These are phyloP conservation scores for Branchinecta sandiegonensis DNA, from an alignment of 2,888 invertebrate species.

Conservation along the genomic window DNA sequence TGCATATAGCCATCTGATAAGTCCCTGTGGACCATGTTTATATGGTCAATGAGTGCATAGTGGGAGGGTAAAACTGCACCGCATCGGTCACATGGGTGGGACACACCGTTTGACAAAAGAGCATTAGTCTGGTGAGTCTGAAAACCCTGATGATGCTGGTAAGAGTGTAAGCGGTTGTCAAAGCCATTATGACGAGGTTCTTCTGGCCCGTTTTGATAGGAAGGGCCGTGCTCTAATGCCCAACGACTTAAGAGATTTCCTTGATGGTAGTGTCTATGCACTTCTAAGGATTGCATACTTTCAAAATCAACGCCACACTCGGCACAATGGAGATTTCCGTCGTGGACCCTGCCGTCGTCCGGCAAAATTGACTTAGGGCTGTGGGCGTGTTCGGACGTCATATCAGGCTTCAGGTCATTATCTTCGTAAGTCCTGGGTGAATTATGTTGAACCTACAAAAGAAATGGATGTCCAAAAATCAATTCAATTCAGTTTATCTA, in stretches of 20 bases:
- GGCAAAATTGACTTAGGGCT: constrained; percentile 5
- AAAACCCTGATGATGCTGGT: constrained; percentile 10
- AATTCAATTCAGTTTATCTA: too few species aligned
- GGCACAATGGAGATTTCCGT: constrained; percentile 7
- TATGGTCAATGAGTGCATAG: constrained; percentile 56
- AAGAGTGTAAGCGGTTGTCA: constrained; percentile 6
- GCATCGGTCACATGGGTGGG: constrained; percentile 64
- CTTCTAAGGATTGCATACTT: constrained; percentile 58
- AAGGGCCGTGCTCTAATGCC: constrained; percentile 41
- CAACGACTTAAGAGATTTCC: constrained; percentile 59
- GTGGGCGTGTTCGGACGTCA: constrained; percentile 15
- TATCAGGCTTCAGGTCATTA: background rate
- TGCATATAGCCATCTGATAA: constrained; percentile 21
- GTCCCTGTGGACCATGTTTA: constrained; percentile 38
- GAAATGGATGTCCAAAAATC: too few species aligned
- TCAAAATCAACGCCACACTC: constrained; percentile 55
- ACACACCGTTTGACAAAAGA: constrained; percentile 32
- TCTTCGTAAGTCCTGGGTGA: too few species aligned
- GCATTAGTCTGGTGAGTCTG: background rate
- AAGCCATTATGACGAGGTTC: constrained; percentile 16
- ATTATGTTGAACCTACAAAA: too few species aligned
- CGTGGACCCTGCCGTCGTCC: background rate
- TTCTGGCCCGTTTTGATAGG: background rate
- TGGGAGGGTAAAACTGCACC: constrained; percentile 62
- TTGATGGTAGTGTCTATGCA: constrained; percentile 63